Evolutionary conservation across 2,113 vertebrate species (phyloP).

Genomic region (Lamprotornis superbus): DNA sequence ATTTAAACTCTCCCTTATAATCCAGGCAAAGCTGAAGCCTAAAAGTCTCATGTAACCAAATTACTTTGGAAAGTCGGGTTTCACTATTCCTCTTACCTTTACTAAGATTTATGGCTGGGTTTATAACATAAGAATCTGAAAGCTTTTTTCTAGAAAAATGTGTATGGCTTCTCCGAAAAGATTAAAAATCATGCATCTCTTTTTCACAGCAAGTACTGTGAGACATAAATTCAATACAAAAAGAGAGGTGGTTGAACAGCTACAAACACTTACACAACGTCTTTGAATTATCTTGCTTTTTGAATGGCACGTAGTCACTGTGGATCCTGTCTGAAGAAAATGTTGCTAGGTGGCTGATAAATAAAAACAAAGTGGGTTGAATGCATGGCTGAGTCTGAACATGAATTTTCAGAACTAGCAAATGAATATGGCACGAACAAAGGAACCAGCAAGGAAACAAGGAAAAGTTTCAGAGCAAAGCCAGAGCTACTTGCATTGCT

Average conservation of each 20-base stretch:
- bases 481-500: conserved; percentile 29
- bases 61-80: neutral
- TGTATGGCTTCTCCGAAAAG: neutral
- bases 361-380: conserved; percentile 69
- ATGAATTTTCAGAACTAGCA: conserved; percentile 62
- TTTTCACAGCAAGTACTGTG: neutral
- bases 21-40: neutral
- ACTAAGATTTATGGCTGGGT: neutral
- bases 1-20: conserved; percentile 12
- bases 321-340: conserved; percentile 14
- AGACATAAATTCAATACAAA: neutral
- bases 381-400: conserved; percentile 66
- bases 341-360: conserved; percentile 75
- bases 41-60: neutral
- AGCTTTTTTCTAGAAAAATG: neutral
- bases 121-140: neutral
- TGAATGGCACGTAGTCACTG: neutral
- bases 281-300: neutral
- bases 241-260: neutral
- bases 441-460: conserved; percentile 59
- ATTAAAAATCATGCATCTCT: neutral
- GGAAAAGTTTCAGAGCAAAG: conserved; percentile 58
- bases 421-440: conserved; percentile 53
- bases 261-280: conserved; percentile 21
- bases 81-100: neutral